Percentiles rank a stretch among this genome's conserved stretches.
These are phyloP conservation scores for Thalassophryne amazonica DNA, from an alignment of 2,797 vertebrate genomes.

Conservation along the genomic window DNA sequence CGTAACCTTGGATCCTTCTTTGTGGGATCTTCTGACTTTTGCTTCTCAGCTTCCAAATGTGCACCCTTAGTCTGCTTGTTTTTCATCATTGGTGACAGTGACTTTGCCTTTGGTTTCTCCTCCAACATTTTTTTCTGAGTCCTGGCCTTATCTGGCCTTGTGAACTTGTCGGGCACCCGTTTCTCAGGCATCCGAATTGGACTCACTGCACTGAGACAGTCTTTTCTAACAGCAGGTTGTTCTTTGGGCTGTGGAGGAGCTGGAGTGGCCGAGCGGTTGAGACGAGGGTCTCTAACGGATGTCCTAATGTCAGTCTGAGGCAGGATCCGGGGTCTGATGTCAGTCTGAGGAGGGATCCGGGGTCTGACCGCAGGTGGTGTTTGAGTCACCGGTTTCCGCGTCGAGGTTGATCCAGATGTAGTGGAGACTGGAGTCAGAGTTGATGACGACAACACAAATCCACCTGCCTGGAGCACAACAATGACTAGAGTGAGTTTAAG, in stretches of 20 bases:
- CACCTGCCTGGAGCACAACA: slow-evolving; percentile 80
- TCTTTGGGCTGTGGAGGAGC: slow-evolving; percentile 82
- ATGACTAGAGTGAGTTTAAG: no score
- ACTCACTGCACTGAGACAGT: slow-evolving; percentile 52
- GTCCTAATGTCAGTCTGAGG: slow-evolving; percentile 82
- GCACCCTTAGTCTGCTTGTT: slow-evolving; percentile 61
- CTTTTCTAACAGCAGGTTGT: slow-evolving; percentile 78
- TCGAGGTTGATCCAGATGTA: slow-evolving; percentile 48
- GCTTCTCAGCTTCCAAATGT: slow-evolving; percentile 73
- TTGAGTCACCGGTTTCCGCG: slow-evolving; percentile 64
- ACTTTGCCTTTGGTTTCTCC: slow-evolving; percentile 85
- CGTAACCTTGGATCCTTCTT: slow-evolving; percentile 91
- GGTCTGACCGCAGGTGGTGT: slow-evolving; percentile 36
- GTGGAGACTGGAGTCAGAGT: slow-evolving; percentile 64
- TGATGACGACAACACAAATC: slow-evolving; percentile 72
- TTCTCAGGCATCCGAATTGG: slow-evolving; percentile 67
- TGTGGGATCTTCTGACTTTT: slow-evolving; percentile 74
- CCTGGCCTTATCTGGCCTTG: slow-evolving; percentile 80
- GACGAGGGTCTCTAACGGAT: slow-evolving; percentile 88
- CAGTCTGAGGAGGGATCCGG: slow-evolving; percentile 77
- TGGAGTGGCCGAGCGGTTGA: slow-evolving; percentile 78
- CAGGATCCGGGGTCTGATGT: slow-evolving; percentile 82
- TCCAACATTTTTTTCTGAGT: slow-evolving; percentile 76
- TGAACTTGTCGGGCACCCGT: slow-evolving; percentile 77
- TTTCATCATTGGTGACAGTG: slow-evolving; percentile 83